A percentile compares a stretch with the other conserved stretches of the same genome.
These are phyloP conservation scores for Amphipoea oculea DNA, from an alignment of 2,888 invertebrate species.

Conservation along the genomic window DNA sequence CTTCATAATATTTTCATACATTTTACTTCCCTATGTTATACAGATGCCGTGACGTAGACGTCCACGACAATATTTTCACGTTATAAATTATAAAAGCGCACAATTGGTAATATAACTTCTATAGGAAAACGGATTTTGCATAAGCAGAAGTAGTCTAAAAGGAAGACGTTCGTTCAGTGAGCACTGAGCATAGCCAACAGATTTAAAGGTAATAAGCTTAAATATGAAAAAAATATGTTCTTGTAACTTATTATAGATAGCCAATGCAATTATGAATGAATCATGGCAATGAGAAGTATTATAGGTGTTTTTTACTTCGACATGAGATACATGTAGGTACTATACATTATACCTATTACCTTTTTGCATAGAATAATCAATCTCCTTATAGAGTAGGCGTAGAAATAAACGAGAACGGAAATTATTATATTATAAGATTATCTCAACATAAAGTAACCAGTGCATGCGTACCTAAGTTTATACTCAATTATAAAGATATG, in stretches of 20 bases:
- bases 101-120: background rate
- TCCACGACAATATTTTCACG: background rate
- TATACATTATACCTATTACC: no score
- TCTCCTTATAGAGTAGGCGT: slow-evolving; percentile 6
- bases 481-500: slow-evolving; percentile 18
- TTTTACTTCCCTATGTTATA: no score
- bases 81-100: background rate
- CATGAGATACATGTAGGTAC: background rate
- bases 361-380: slow-evolving; percentile 21
- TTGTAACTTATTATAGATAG: background rate
- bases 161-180: background rate
- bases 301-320: background rate
- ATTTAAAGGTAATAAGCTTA: background rate
- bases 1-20: no score
- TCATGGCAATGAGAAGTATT: background rate
- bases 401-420: slow-evolving; percentile 48
- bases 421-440: slow-evolving; percentile 50
- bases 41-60: no score
- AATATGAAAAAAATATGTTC: background rate
- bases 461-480: slow-evolving; percentile 13
- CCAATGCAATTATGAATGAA: background rate
- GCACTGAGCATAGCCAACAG: background rate
- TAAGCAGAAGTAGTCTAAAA: background rate
- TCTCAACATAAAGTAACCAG: slow-evolving; percentile 21
- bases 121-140: background rate